phyloP scores from a whole-genome alignment of 2,797 vertebrate genomes.

The Scomberomorus guttatus region DNA sequence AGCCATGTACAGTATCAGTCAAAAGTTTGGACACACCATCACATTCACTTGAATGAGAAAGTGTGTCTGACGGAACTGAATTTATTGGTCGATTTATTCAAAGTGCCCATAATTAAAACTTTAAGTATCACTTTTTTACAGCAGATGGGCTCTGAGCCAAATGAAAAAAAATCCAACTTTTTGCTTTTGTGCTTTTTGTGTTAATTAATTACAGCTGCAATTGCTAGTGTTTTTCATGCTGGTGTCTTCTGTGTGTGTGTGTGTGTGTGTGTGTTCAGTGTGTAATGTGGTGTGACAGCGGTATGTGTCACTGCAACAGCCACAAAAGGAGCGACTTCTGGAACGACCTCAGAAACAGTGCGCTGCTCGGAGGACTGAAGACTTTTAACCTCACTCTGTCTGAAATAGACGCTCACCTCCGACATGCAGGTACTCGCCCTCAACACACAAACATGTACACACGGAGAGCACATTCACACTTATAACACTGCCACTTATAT shows the following conservation, averaged over 20 bases:
- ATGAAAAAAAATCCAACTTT: too few species aligned
- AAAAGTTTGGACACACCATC: too few species aligned
- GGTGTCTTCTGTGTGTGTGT: background rate
- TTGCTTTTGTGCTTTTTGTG: background rate
- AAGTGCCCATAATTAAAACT: too few species aligned
- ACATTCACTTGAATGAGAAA: too few species aligned
- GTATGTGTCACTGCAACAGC: conserved; percentile 90
- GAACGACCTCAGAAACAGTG: conserved; percentile 78
- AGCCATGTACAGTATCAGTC: too few species aligned
- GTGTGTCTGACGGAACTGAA: too few species aligned
- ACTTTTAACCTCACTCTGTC: conserved; percentile 86
- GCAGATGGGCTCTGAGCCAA: too few species aligned
- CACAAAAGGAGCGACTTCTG: conserved; percentile 90
- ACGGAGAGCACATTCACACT: too few species aligned
- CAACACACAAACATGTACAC: background rate
- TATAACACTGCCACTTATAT: background rate
- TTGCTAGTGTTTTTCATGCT: background rate
- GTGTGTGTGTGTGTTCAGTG: conserved; percentile 79
- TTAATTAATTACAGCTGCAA: background rate
- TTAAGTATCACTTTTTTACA: too few species aligned
- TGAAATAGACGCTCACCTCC: conserved; percentile 87
- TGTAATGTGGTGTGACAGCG: conserved; percentile 76
- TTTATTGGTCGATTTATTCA: too few species aligned
- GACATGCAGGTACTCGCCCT: conserved; percentile 80
- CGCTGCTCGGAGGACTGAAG: conserved; percentile 83